Percentiles rank a stretch among this genome's conserved stretches.
These are phyloP conservation scores for Atrina japonica DNA, from an alignment of 2,888 invertebrate species.

Conservation along the genomic window DNA sequence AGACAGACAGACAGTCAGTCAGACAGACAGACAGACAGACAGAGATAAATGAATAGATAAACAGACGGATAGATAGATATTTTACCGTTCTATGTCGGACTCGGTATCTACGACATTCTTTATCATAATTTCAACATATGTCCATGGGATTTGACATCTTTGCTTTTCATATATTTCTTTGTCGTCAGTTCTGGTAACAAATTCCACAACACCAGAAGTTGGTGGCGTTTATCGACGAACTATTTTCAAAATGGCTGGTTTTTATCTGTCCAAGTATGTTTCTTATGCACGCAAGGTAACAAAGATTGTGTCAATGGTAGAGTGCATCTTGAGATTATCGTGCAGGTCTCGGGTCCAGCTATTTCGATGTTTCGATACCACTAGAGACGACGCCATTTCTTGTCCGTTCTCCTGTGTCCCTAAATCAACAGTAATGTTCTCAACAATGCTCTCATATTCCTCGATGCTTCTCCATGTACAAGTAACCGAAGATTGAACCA, in stretches of 20 bases:
- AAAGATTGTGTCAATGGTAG: slow-evolving; percentile 37
- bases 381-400: slow-evolving; percentile 38
- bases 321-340: slow-evolving; percentile 19
- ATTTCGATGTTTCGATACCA: slow-evolving; percentile 26
- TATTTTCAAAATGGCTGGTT: slow-evolving; percentile 31
- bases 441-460: slow-evolving; percentile 58
- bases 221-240: slow-evolving; percentile 52
- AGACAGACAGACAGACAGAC: too few relatives aligned
- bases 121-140: slow-evolving; percentile 48
- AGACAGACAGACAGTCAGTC: too few relatives aligned
- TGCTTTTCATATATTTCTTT: slow-evolving; percentile 27
- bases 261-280: slow-evolving; percentile 48
- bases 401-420: slow-evolving; percentile 34
- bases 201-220: slow-evolving; percentile 36
- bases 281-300: slow-evolving; percentile 37
- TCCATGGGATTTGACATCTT: slow-evolving; percentile 54
- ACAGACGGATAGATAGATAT: too few relatives aligned
- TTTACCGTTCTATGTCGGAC: slow-evolving; percentile 48
- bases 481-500: slow-evolving; percentile 39
- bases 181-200: slow-evolving; percentile 47
- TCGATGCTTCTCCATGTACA: slow-evolving; percentile 52
- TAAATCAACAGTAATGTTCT: slow-evolving; percentile 44
- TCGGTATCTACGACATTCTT: slow-evolving; percentile 47
- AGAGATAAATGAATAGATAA: too few relatives aligned
- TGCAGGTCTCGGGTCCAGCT: slow-evolving; percentile 40